phyloP scores from a whole-genome alignment of 2,113 vertebrate genomes.

The Notothenia coriiceps region DNA sequence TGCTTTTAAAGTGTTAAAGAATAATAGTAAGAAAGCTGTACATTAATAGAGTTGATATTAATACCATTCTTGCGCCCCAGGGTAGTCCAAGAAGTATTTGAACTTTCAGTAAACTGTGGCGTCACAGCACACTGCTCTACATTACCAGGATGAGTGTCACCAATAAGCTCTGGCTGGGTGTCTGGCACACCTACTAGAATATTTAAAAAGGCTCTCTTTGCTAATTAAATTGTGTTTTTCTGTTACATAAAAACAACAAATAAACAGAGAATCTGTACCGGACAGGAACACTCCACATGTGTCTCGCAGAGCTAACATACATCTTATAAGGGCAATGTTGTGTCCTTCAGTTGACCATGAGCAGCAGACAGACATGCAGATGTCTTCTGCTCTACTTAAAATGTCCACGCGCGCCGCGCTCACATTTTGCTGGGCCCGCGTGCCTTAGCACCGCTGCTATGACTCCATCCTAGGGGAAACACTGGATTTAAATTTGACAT shows the following conservation, averaged over 20 bases:
- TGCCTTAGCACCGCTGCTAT: too few species aligned
- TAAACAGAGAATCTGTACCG: slow-evolving; percentile 20
- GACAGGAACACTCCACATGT: slow-evolving; percentile 12
- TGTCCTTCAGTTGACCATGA: slow-evolving; percentile 52
- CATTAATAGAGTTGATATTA: slow-evolving; percentile 2
- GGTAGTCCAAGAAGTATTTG: slow-evolving; percentile 31
- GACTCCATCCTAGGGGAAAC: too few species aligned
- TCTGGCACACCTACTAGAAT: slow-evolving; percentile 78
- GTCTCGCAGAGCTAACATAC: slow-evolving; percentile 48
- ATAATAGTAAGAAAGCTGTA: background rate
- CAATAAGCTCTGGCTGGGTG: slow-evolving; percentile 68
- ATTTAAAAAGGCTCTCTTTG: slow-evolving; percentile 79
- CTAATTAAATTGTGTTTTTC: slow-evolving; percentile 75
- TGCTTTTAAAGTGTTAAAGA: background rate
- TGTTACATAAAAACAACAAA: slow-evolving; percentile 36
- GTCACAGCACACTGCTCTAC: slow-evolving; percentile 63
- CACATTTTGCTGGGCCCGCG: too few species aligned
- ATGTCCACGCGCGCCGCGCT: too few species aligned
- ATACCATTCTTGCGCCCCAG: background rate
- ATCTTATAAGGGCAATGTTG: slow-evolving; percentile 26
- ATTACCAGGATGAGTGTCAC: slow-evolving; percentile 71
- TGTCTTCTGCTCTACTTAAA: too few species aligned
- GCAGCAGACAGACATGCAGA: too few species aligned
- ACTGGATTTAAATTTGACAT: slow-evolving; percentile 49
- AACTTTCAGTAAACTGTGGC: slow-evolving; percentile 45